Conservation (phyloP, 30 jellyfish, hydroid and myxozoan species). For the Hydra vulgaris region DNA sequence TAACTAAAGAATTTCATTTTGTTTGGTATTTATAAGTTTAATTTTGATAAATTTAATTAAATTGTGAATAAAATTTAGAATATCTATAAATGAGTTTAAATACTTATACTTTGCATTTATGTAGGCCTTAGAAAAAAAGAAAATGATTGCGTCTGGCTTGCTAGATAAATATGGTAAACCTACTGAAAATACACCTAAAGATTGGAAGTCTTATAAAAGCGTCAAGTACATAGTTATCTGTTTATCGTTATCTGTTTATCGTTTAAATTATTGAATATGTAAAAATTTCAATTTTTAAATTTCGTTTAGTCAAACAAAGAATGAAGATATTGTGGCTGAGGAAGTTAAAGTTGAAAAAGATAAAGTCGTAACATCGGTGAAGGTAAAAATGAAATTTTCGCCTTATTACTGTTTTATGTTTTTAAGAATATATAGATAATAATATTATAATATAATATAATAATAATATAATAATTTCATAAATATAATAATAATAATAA, state of each 20-base stretch:
- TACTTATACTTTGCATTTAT: background rate
- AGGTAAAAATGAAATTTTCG: too few species aligned
- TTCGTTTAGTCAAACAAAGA: constrained; percentile 16
- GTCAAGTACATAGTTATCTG: constrained; percentile 38
- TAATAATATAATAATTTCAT: too few species aligned
- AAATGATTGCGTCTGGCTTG: constrained; percentile 84
- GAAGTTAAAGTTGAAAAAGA: constrained; percentile 20
- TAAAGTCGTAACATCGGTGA: constrained; percentile 4
- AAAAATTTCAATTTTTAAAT: background rate
- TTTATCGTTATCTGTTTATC: background rate
- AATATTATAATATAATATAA: too few species aligned
- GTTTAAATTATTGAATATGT: background rate
- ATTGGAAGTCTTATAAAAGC: constrained; percentile 69
- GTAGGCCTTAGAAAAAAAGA: constrained; percentile 71
- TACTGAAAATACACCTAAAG: constrained; percentile 84
- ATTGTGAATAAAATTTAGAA: too few species aligned
- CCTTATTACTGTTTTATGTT: too few species aligned
- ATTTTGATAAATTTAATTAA: too few species aligned
- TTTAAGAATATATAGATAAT: too few species aligned
- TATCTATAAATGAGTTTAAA: too few species aligned
- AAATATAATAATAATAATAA: too few species aligned
- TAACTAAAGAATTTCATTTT: too few species aligned
- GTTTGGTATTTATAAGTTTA: too few species aligned
- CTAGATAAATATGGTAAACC: constrained; percentile 86
- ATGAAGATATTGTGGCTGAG: constrained; percentile 32